These are phyloP conservation scores for Amphilophus citrinellus DNA, from an alignment of 2,113 vertebrate species.

Conservation along the genomic window DNA sequence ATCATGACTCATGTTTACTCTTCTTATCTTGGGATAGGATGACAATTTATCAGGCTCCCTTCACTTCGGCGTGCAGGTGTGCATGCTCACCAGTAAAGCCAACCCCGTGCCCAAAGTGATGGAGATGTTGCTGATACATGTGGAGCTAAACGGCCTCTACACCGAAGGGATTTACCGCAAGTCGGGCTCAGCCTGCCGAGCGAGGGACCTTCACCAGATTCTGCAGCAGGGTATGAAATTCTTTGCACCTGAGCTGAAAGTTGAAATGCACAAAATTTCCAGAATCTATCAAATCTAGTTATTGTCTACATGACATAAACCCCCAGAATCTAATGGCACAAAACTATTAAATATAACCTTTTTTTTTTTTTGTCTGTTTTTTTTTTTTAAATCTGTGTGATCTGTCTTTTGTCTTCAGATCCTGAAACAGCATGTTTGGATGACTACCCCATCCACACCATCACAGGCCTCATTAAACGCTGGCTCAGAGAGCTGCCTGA, in stretches of 20 bases:
- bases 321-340: background rate
- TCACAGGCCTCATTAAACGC: slow-evolving; percentile 92
- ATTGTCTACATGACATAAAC: background rate
- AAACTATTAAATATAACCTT: background rate
- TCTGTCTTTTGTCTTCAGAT: slow-evolving; percentile 75
- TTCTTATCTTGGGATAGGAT: slow-evolving; percentile 59
- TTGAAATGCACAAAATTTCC: background rate
- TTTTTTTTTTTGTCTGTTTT: background rate
- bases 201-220: slow-evolving; percentile 89
- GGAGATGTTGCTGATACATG: slow-evolving; percentile 89
- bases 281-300: background rate
- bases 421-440: slow-evolving; percentile 84
- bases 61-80: slow-evolving; percentile 91
- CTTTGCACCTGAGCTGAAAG: background rate
- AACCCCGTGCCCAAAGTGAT: slow-evolving; percentile 88
- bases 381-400: background rate
- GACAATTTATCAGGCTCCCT: slow-evolving; percentile 73
- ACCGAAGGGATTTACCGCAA: slow-evolving; percentile 98
- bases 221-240: slow-evolving; percentile 84
- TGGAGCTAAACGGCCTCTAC: slow-evolving; percentile 95
- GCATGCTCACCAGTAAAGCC: slow-evolving; percentile 83
- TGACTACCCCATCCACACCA: slow-evolving; percentile 93
- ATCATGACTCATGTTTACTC: background rate
- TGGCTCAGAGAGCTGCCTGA: slow-evolving; percentile 96
- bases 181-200: slow-evolving; percentile 89